Conservation (phyloP, 2,797 vertebrate genomes). For the Epinephelus awoara region DNA sequence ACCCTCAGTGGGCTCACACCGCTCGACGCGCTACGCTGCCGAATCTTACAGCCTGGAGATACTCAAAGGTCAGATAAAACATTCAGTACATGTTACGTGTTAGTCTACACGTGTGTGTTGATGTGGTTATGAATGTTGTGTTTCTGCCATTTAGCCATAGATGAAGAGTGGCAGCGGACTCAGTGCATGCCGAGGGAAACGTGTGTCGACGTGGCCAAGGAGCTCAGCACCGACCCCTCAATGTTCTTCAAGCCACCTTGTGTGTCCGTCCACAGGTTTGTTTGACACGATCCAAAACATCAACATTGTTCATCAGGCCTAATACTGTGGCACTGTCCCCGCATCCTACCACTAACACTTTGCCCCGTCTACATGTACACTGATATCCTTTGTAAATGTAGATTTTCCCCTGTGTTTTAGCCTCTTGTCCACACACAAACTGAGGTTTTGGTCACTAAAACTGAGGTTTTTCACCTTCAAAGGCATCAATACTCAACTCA, state of each 20-base stretch:
- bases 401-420: too few species aligned
- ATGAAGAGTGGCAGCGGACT: conserved; percentile 97
- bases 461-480: too few species aligned
- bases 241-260: conserved; percentile 98
- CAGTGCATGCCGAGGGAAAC: conserved; percentile 96
- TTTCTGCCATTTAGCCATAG: conserved; percentile 87
- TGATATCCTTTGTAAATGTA: too few species aligned
- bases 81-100: not conserved
- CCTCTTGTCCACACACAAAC: too few species aligned
- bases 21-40: conserved; percentile 94
- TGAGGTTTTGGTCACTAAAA: too few species aligned
- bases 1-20: conserved; percentile 86
- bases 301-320: not conserved
- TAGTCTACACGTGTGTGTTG: not conserved
- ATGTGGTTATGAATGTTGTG: conserved; percentile 12
- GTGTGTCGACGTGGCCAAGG: conserved; percentile 94
- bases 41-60: conserved; percentile 94
- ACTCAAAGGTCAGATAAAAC: conserved; percentile 87
- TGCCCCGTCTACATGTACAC: too few species aligned
- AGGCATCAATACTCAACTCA: too few species aligned
- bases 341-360: too few species aligned
- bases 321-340: too few species aligned
- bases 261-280: conserved; percentile 91
- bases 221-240: conserved; percentile 90
- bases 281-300: conserved; percentile 17